Percentiles rank a stretch among this genome's conserved stretches.
Conservation (phyloP, 2,888 invertebrate species). For the Ecdyonurus torrentis region DNA sequence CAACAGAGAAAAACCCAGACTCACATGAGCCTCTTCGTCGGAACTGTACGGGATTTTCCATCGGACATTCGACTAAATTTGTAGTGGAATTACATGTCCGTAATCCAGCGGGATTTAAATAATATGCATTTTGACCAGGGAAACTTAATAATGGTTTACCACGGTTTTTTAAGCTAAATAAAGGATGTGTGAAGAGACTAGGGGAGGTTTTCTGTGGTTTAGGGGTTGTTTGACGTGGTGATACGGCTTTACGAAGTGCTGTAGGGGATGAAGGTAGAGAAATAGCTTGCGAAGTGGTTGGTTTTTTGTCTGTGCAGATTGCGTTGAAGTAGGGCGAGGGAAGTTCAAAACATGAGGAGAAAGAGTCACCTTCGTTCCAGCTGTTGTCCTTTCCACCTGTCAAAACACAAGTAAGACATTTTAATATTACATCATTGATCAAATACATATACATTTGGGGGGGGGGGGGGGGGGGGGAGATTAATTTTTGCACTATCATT, state of each 20-base stretch:
- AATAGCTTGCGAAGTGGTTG: neutral
- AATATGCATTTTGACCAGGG: neutral
- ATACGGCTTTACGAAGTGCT: constrained; percentile 6
- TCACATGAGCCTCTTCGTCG: constrained; percentile 70
- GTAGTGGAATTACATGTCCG: constrained; percentile 1
- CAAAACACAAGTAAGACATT: no score
- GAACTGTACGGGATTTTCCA: constrained; percentile 21
- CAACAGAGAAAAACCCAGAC: constrained; percentile 77
- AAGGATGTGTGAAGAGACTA: neutral
- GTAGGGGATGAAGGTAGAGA: constrained; percentile 22
- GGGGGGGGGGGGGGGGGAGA: no score
- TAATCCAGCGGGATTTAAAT: neutral
- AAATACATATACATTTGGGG: no score
- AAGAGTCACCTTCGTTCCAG: constrained; percentile 23
- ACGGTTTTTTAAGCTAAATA: neutral
- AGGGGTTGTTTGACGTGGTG: neutral
- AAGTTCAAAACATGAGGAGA: constrained; percentile 62
- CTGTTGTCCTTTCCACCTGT: neutral
- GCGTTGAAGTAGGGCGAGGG: constrained; percentile 40
- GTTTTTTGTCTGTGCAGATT: neutral
- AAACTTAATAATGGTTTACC: neutral
- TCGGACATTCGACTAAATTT: neutral
- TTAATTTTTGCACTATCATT: no score
- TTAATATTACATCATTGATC: no score
- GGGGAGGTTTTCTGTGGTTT: neutral